Evolutionary conservation across 2,113 vertebrate species (phyloP), one percentile per base, ranked within the genome.

Genomic region (Dicerorhinus sumatrensis): DNA sequence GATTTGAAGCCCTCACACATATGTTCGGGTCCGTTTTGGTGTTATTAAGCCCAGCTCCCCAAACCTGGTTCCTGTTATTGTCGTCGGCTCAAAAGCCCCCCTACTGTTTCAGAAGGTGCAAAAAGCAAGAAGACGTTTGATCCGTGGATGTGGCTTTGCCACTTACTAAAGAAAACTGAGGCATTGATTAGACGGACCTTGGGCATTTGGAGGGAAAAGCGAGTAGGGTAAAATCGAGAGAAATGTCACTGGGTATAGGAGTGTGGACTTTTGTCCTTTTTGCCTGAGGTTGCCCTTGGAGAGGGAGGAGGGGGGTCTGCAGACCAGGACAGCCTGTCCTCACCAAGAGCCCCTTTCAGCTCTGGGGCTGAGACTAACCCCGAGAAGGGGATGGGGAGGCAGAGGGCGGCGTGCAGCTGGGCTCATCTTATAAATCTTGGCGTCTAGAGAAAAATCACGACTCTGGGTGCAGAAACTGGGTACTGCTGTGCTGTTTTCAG

Each of bases 361-460:
- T 62, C 54, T 23, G 21, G n/a, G 29, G 46, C 76, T 31, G 8
- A 46, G 46, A 42, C 39, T 54, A 14, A 42, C 9, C 23, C 13
- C 17, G 20, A 29, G 31, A 13, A 9, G 21, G 17, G 20, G 12
- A 7, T 7, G 1, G 8, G 23, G 4, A 16, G 11, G n/a, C 1
- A 31, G 17, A 17, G 3, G 11, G 4, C 9, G 9, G 10, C 2
- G 39, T 3, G 1, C 77, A 5, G 29, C 46, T 0, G 17, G 79
- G 39, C 67, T 48, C 3, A 8, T 31, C 25, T 36, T 5, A 0
- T 29, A 36, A 16, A 16, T 0, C 0, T 2, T 1, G 36, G 42
- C 23, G 0, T 21, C 60, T 20, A 9, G 29, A 46, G 51, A n/a
- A 12, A 51, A 56, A 0, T 60, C 42, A 2, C 0, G 1, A 8